Evolutionary conservation across 2,113 vertebrate genomes (phyloP), one percentile per base, ranked within the genome.

Genomic region (Dipodomys merriami): DNA sequence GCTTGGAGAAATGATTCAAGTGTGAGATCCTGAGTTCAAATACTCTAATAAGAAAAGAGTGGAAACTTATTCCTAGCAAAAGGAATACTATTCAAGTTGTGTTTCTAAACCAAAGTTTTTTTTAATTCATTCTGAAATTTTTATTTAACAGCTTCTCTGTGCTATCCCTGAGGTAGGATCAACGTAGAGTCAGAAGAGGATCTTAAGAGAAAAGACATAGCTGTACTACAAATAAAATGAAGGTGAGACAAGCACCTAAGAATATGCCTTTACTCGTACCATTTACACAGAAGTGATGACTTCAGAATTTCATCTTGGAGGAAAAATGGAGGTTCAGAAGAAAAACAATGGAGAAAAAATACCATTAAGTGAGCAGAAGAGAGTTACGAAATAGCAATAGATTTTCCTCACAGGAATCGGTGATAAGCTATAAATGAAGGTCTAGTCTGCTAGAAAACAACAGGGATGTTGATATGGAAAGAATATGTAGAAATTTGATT

Each of bases 311-410:
- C 18, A 82, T 60, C n/a, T 60, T 78, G 16, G 16, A 93, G 23
- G 22, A 90, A 78, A 95, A 82, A 35, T 74, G 23, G 77, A 82
- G 22, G 33, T 22, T 80, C 35, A n/a, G 68, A 81, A 81, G 25
- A 57, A 64, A 93, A 91, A 33, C 2, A 57, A 6, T 12, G 44
- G 19, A 60, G 7, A 60, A 78, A 85, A 81, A 62, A 12, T 39
- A 30, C 25, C 18, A 71, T 85, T 46, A 10, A 27, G 3, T 64
- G 35, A 39, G 4, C 8, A 72, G 53, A 90, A 77, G 29, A 53
- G 25, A 69, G 9, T 2, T 22, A n/a, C 68, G 19, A 92, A 53
- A 82, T 53, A 81, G 1, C 15, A 83, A 0, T 18, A 16, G 72
- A 13, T 72, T 91, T 90, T 79, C 68, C 73, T 0, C 78, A 16